Percentiles rank a stretch among this genome's conserved stretches.
These are phyloP conservation scores for Kryptopterus vitreolus DNA, from an alignment of 2,797 vertebrate species.

Conservation along the genomic window DNA sequence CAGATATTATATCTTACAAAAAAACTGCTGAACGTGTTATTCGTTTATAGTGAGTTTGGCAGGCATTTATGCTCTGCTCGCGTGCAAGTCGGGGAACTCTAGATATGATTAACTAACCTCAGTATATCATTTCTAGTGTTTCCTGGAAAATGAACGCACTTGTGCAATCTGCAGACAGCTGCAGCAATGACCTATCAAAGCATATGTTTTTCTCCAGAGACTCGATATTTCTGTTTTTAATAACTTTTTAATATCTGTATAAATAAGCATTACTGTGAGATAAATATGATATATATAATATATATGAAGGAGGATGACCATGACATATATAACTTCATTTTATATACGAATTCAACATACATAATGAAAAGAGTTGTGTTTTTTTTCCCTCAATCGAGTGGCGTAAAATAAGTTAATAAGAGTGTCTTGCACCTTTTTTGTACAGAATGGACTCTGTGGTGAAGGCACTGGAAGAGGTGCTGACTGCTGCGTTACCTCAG, in stretches of 20 bases:
- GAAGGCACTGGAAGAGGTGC: conserved; percentile 86
- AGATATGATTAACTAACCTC: neutral
- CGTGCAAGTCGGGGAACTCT: neutral
- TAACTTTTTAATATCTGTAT: too few species aligned
- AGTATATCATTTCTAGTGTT: neutral
- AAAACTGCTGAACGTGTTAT: too few species aligned
- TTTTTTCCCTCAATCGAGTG: neutral
- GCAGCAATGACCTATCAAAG: neutral
- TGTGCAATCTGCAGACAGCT: neutral
- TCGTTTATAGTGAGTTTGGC: neutral
- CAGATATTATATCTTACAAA: neutral
- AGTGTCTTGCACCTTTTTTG: conserved; percentile 3
- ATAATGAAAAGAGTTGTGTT: too few species aligned
- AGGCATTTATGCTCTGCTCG: too few species aligned
- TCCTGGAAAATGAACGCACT: neutral
- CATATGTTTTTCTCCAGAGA: neutral
- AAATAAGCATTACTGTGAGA: too few species aligned
- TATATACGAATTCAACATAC: too few species aligned
- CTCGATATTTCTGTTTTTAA: too few species aligned
- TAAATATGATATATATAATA: too few species aligned
- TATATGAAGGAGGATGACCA: too few species aligned
- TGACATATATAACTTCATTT: too few species aligned
- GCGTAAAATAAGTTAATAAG: neutral
- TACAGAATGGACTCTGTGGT: conserved; percentile 90
- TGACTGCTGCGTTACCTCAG: conserved; percentile 88